Conservation (phyloP, 1,140 invertebrate species). For the Pomacea maculata region DNA sequence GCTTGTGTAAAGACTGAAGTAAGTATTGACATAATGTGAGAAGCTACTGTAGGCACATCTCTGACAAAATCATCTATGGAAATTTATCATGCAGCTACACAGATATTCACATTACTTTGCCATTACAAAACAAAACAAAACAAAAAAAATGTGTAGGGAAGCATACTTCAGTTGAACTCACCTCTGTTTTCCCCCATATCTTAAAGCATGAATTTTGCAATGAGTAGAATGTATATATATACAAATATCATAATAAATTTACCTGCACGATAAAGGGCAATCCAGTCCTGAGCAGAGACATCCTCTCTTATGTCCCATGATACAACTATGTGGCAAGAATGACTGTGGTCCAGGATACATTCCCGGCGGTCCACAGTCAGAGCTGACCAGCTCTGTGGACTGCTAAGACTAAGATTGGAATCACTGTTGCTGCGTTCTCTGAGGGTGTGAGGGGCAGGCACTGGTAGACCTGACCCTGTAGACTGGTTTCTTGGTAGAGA, state of each 20-base stretch:
- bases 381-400: conserved; percentile 44
- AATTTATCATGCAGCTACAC: too few relatives aligned
- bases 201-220: too few relatives aligned
- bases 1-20: too few relatives aligned
- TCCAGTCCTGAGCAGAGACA: conserved; percentile 63
- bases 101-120: too few relatives aligned
- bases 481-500: conserved; percentile 41
- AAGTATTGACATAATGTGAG: too few relatives aligned
- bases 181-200: too few relatives aligned
- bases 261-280: conserved; percentile 64
- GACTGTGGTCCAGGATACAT: conserved; percentile 35
- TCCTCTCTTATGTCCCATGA: conserved; percentile 65
- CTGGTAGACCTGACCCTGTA: conserved; percentile 25
- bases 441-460: conserved; percentile 29
- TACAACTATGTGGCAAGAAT: conserved; percentile 45
- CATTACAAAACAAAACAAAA: too few relatives aligned
- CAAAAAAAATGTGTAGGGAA: too few relatives aligned
- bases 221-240: too few relatives aligned
- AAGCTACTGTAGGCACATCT: too few relatives aligned
- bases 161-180: too few relatives aligned
- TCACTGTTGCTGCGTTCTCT: conserved; percentile 55
- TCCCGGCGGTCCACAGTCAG: conserved; percentile 40
- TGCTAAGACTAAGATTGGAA: conserved; percentile 43
- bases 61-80: too few relatives aligned
- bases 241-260: conserved; percentile 14